Evolutionary conservation across 1,140 invertebrate species (phyloP).

Genomic region (Ips nitidus): DNA sequence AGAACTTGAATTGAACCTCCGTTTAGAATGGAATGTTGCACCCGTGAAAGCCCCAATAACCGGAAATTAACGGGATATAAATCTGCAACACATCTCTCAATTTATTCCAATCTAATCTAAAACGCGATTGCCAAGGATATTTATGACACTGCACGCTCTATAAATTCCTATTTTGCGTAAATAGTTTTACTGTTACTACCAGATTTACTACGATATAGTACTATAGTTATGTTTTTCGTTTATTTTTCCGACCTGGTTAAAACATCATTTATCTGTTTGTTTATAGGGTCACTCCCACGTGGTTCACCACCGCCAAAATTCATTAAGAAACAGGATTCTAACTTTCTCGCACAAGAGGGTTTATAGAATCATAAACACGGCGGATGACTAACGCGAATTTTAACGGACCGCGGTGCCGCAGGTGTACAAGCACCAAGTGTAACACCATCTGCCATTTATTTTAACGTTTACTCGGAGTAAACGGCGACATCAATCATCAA

Average conservation of each 20-base stretch:
- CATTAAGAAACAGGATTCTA: background rate
- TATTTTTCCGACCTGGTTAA: slow-evolving; percentile 10
- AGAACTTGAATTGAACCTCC: no score
- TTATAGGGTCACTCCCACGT: background rate
- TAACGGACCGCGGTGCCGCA: slow-evolving; percentile 12
- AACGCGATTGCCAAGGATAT: slow-evolving; percentile 3
- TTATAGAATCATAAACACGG: background rate
- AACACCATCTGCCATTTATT: slow-evolving; percentile 15
- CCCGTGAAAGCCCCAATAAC: slow-evolving; percentile 2
- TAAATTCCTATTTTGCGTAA: slow-evolving; percentile 26
- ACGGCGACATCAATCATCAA: no score
- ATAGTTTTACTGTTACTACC: slow-evolving; percentile 15
- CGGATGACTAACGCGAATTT: background rate
- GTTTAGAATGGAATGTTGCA: background rate
- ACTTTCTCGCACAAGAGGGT: background rate
- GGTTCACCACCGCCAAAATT: background rate
- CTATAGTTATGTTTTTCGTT: slow-evolving; percentile 3
- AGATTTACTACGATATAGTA: slow-evolving; percentile 10
- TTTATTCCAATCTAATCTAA: slow-evolving; percentile 11
- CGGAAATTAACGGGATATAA: slow-evolving; percentile 3
- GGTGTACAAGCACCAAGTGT: slow-evolving; percentile 12
- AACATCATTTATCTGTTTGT: background rate
- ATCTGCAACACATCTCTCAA: background rate
- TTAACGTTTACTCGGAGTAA: no score
- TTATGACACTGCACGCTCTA: slow-evolving; percentile 15